phyloP scores from a whole-genome alignment of 2,113 vertebrate species.

The Ceyx cyanopectus region DNA sequence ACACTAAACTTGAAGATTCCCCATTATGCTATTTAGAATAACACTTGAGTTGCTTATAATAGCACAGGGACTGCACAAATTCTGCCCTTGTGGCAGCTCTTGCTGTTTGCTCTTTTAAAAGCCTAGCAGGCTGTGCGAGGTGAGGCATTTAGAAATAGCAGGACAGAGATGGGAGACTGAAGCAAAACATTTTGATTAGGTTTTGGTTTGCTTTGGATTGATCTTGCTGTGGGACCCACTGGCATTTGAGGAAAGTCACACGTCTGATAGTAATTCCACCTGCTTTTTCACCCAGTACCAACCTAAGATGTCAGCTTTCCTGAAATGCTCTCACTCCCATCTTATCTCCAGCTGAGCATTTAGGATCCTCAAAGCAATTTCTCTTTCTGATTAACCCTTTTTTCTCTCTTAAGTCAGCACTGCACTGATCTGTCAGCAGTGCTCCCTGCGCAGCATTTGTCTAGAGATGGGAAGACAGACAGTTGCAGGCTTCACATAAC shows the following conservation, averaged over 20 bases:
- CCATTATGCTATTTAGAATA: slow-evolving; percentile 51
- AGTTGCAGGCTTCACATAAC: not conserved
- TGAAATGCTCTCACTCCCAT: not conserved
- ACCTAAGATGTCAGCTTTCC: not conserved
- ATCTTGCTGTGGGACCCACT: not conserved
- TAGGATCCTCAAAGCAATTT: not conserved
- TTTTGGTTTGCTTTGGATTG: not conserved
- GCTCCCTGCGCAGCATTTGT: not conserved
- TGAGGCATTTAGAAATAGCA: slow-evolving; percentile 27
- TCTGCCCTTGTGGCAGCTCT: slow-evolving; percentile 16
- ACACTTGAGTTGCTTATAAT: slow-evolving; percentile 56
- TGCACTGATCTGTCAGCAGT: not conserved
- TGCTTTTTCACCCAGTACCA: slow-evolving; percentile 20
- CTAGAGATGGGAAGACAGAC: slow-evolving; percentile 6
- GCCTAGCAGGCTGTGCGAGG: not conserved
- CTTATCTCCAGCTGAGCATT: not conserved
- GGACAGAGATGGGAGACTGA: not conserved
- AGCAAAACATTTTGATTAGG: not conserved
- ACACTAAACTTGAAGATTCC: slow-evolving; percentile 59
- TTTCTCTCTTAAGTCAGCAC: not conserved
- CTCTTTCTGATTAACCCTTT: slow-evolving; percentile 16
- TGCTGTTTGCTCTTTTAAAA: slow-evolving; percentile 17
- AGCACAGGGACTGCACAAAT: slow-evolving; percentile 33
- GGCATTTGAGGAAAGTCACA: slow-evolving; percentile 30
- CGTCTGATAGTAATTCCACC: not conserved